phyloP scores from a whole-genome alignment of 2,888 invertebrate genomes.

The Heliconius aoede region DNA sequence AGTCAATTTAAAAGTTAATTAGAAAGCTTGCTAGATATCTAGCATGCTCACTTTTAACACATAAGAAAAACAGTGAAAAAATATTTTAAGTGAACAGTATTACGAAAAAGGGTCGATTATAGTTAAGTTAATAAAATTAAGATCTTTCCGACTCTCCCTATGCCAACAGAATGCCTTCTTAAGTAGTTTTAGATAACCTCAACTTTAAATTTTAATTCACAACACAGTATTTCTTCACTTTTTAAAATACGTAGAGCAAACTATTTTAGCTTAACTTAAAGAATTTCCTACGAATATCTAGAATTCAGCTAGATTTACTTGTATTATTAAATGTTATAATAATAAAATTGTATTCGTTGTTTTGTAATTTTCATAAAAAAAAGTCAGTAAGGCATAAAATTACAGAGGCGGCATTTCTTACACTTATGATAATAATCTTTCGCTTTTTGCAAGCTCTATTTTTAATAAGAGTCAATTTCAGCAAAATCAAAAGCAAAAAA shows the following conservation, averaged over 20 bases:
- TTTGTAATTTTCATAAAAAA: not conserved
- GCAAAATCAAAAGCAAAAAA: no score
- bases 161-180: constrained; percentile 35
- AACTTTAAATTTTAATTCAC: constrained; percentile 24
- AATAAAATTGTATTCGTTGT: not conserved
- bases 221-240: constrained; percentile 23
- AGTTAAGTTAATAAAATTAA: constrained; percentile 27
- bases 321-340: not conserved
- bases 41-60: constrained; percentile 19
- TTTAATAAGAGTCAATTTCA: not conserved
- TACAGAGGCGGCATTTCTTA: not conserved
- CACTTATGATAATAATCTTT: not conserved
- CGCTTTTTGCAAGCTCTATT: constrained; percentile 1
- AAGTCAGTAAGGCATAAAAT: not conserved
- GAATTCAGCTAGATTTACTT: constrained; percentile 17
- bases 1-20: constrained; percentile 49
- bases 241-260: constrained; percentile 14
- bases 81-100: constrained; percentile 31
- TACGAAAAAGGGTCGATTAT: constrained; percentile 30
- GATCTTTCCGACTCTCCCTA: constrained; percentile 30
- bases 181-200: constrained; percentile 24
- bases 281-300: not conserved
- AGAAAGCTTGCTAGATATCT: constrained; percentile 32
- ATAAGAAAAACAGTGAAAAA: constrained; percentile 20
- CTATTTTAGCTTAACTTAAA: constrained; percentile 19